Evolutionary conservation across 2,888 invertebrate genomes (phyloP).

Genomic region (Lymantria dispar): DNA sequence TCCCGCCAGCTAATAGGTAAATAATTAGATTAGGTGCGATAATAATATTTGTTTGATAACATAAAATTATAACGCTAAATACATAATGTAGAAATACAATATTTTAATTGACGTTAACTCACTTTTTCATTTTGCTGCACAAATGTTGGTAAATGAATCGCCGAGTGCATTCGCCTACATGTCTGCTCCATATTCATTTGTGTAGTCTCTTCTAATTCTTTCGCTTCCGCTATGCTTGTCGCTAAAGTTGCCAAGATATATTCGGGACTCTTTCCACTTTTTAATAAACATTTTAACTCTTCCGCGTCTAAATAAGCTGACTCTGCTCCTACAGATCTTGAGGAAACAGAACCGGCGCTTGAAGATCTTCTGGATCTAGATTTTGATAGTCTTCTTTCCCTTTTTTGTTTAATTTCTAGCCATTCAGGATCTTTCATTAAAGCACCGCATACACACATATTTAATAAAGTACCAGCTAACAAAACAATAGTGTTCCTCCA

Average conservation of each 20-base stretch:
- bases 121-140: conserved; percentile 87
- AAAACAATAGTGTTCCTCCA: conserved; percentile 92
- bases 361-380: conserved; percentile 66
- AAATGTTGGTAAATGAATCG: conserved; percentile 90
- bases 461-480: conserved; percentile 90
- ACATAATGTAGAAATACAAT: not conserved
- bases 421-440: conserved; percentile 94
- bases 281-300: conserved; percentile 85
- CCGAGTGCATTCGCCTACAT: conserved; percentile 81
- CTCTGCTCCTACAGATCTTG: conserved; percentile 72
- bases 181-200: conserved; percentile 70
- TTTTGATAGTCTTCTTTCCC: conserved; percentile 67
- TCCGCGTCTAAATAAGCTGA: conserved; percentile 82
- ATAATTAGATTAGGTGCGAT: too few relatives aligned
- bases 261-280: conserved; percentile 86
- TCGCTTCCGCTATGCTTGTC: conserved; percentile 78
- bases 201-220: conserved; percentile 65
- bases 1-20: too few relatives aligned
- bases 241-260: conserved; percentile 84
- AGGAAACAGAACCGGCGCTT: conserved; percentile 75
- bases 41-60: too few relatives aligned
- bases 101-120: conserved; percentile 7
- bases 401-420: conserved; percentile 85
- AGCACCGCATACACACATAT: conserved; percentile 93
- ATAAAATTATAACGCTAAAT: too few relatives aligned